Evolutionary conservation across 2,113 vertebrate genomes (phyloP).

Genomic region (Myxocyprinus asiaticus): DNA sequence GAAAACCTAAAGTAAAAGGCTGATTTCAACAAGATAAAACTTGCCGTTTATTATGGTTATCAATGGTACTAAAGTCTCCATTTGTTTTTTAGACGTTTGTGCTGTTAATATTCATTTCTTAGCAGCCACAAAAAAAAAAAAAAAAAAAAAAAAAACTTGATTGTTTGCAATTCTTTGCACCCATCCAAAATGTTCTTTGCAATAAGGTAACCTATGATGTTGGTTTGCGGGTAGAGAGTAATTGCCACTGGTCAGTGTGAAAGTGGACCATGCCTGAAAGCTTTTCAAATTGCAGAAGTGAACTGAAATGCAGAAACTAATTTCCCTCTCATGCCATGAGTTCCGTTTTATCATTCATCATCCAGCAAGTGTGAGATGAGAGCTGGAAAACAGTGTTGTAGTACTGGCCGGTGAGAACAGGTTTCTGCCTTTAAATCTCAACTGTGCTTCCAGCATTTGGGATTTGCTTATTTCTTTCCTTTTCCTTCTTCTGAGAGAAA

Average conservation of each 20-base stretch:
- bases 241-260: background rate
- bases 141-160: background rate
- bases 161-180: background rate
- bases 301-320: background rate
- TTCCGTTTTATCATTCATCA: slow-evolving; percentile 3
- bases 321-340: background rate
- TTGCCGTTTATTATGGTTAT: too few species aligned
- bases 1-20: too few species aligned
- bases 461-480: too few species aligned
- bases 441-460: background rate
- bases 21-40: too few species aligned
- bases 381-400: background rate
- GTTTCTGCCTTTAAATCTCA: slow-evolving; percentile 9
- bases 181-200: background rate
- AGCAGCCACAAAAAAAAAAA: background rate
- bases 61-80: too few species aligned
- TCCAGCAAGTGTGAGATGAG: slow-evolving; percentile 3
- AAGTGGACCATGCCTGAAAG: background rate
- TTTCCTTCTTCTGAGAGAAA: too few species aligned
- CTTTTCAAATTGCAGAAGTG: background rate
- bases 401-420: background rate
- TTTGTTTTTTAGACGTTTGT: background rate
- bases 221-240: background rate
- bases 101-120: background rate
- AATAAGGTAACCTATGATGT: background rate